These are phyloP conservation scores for Crepidodera aurea DNA, from an alignment of 2,888 invertebrate genomes.

Conservation along the genomic window DNA sequence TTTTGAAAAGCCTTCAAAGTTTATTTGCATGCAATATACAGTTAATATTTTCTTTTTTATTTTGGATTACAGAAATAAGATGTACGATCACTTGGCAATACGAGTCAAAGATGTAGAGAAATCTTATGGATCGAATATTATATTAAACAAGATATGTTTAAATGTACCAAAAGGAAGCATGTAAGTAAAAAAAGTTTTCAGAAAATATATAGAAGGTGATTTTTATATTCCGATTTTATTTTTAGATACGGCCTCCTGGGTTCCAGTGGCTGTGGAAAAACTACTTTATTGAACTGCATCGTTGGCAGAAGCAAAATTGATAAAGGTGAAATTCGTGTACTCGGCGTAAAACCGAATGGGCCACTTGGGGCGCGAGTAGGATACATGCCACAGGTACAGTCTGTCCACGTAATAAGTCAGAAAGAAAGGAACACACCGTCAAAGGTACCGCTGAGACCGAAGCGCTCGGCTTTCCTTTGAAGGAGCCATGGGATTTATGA, in stretches of 20 bases:
- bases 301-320: slow-evolving; percentile 82
- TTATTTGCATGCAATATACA: no score
- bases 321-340: slow-evolving; percentile 82
- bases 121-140: slow-evolving; percentile 69
- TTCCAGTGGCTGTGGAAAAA: slow-evolving; percentile 90
- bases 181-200: slow-evolving; percentile 70
- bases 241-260: slow-evolving; percentile 86
- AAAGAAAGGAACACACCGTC: no score
- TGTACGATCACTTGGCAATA: slow-evolving; percentile 64
- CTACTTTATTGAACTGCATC: slow-evolving; percentile 84
- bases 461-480: no score
- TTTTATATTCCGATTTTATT: no score
- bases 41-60: no score
- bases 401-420: no score
- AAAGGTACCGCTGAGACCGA: no score
- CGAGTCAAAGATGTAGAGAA: slow-evolving; percentile 74
- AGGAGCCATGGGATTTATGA: no score
- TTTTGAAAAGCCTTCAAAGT: no score
- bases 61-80: no score
- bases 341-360: slow-evolving; percentile 81
- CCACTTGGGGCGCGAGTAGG: slow-evolving; percentile 88
- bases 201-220: no score
- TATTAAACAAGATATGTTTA: slow-evolving; percentile 76
- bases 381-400: slow-evolving; percentile 60
- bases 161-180: slow-evolving; percentile 77